Evolutionary conservation across 2,888 invertebrate genomes (phyloP).

Genomic region (Pachycephus smyrnensis): DNA sequence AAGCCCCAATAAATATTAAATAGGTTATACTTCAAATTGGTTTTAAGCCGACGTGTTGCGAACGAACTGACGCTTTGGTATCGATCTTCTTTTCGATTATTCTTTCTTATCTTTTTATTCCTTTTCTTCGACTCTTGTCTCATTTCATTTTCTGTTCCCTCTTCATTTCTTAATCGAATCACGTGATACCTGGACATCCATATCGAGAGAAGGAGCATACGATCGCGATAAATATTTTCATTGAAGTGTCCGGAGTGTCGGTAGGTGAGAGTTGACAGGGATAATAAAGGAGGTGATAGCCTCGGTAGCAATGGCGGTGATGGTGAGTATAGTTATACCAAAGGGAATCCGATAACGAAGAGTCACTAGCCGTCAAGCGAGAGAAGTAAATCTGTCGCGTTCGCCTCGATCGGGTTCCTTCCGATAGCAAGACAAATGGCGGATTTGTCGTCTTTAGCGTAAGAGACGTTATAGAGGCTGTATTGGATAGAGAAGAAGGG

Average conservation of each 20-base stretch:
- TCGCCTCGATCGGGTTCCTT: not conserved
- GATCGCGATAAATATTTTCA: not conserved
- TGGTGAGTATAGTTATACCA: not conserved
- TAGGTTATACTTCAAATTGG: constrained; percentile 13
- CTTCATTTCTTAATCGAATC: not conserved
- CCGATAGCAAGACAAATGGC: not conserved
- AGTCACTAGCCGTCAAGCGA: not conserved
- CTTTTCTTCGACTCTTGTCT: not conserved
- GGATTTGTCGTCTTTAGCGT: not conserved
- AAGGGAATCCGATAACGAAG: not conserved
- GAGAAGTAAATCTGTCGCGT: not conserved
- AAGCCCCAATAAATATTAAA: constrained; percentile 13
- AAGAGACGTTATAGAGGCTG: not conserved
- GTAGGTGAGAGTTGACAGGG: not conserved
- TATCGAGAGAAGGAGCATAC: not conserved
- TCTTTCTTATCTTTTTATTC: not conserved
- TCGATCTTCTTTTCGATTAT: not conserved
- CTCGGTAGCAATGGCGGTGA: not conserved
- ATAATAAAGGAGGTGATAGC: not conserved
- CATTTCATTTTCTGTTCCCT: not conserved
- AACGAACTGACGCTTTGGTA: not conserved
- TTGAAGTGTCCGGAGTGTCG: not conserved
- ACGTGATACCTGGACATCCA: not conserved
- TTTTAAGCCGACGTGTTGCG: not conserved
- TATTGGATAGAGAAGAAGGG: not conserved